Percentiles rank a stretch among this genome's conserved stretches.
These are phyloP conservation scores for Caenorhabditis zanzibari DNA, from an alignment of 2,888 invertebrate genomes.

Conservation along the genomic window DNA sequence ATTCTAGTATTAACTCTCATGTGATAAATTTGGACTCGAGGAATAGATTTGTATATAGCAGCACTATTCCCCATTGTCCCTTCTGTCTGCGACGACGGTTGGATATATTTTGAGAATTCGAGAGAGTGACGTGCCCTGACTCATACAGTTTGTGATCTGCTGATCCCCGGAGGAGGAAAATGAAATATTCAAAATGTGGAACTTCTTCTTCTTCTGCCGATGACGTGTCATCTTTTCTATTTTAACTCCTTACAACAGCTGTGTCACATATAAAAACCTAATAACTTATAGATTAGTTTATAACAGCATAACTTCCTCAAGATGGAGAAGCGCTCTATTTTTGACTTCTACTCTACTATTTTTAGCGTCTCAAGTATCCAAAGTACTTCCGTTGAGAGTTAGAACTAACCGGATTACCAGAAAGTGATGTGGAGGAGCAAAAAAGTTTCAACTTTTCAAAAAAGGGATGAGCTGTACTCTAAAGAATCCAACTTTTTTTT, in stretches of 20 bases:
- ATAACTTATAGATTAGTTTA: slow-evolving; percentile 40
- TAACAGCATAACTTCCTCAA: not conserved
- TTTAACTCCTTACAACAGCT: not conserved
- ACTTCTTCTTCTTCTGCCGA: not conserved
- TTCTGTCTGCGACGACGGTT: not conserved
- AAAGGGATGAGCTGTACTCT: slow-evolving; percentile 12
- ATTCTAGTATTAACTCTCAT: too few relatives aligned
- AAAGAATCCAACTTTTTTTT: slow-evolving; percentile 20
- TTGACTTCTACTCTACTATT: slow-evolving; percentile 10
- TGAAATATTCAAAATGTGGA: not conserved
- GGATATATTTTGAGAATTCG: slow-evolving; percentile 14
- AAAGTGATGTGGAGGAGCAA: not conserved
- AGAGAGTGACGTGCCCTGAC: slow-evolving; percentile 6
- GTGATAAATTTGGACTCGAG: too few relatives aligned
- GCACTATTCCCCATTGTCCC: not conserved
- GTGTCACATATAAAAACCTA: slow-evolving; percentile 11
- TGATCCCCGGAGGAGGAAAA: slow-evolving; percentile 9
- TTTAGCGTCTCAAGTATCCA: slow-evolving; percentile 22
- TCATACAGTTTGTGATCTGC: slow-evolving; percentile 2
- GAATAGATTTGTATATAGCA: not conserved
- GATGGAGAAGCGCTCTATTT: slow-evolving; percentile 6
- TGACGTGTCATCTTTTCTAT: slow-evolving; percentile 14
- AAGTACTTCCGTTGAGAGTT: slow-evolving; percentile 10
- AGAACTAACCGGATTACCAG: slow-evolving; percentile 26
- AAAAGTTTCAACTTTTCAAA: not conserved